Evolutionary conservation across 1,140 invertebrate genomes (phyloP), one percentile per base, ranked within the genome.

Genomic region (Drosophila leontia): DNA sequence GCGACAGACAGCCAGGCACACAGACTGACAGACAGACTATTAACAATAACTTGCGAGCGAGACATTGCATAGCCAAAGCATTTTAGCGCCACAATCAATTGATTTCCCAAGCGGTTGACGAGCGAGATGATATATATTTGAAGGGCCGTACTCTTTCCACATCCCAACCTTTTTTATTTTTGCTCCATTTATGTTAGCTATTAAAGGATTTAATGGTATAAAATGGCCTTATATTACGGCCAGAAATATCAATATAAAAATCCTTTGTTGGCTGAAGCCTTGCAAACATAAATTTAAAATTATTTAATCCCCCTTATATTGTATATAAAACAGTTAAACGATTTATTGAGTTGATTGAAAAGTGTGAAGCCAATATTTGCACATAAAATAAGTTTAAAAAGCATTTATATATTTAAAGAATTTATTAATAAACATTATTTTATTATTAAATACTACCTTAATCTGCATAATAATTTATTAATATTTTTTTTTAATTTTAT

Each of bases 41-140:
- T 80, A 55, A 65, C 51, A 60, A 61, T 6, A 64, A 42, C 29
- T 44, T 34, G 13, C 34, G n/a, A 50, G 50, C 37, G 41, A 56
- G 57, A 64, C 23, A 56, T 44, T 34, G 48, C 57, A 78, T 70
- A 81, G 78, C 76, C 57, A 72, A 81, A 68, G 63, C 64, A 90
- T 90, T 90, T 90, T 58, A 82, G 85, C 85, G 86, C 68, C 78
- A 85, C 85, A 85, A 90, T 90, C 85, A 85, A 90, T 82, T 90
- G 85, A 90, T 90, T 90, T 90, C 85, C 85, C 85, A 75, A 69
- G 85, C 57, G 85, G 69, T 71, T 69, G 58, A 72, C 45, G 51
- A 78, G 63, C 50, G 55, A 61, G 55, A 77, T 78, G 50, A 77
- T 56, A 77, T 68, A 77, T 57, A 60, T 75, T 26, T 47, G 65